Conservation (phyloP, 1,140 invertebrate genomes). For the Spodoptera frugiperda region DNA sequence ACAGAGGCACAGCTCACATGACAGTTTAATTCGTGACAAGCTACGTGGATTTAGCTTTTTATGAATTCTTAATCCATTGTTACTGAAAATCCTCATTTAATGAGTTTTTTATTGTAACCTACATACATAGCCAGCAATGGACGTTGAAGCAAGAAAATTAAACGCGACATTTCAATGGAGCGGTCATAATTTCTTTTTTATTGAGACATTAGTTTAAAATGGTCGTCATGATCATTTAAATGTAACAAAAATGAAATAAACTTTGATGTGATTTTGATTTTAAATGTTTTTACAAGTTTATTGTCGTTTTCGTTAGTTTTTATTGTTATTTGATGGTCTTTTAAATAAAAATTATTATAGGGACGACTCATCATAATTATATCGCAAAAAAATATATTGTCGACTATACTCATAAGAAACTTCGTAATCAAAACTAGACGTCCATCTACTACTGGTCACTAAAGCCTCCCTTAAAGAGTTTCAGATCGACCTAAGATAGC, state of each 20-base stretch:
- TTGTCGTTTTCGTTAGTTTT: neutral
- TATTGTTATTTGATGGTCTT: too few relatives aligned
- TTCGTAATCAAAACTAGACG: too few relatives aligned
- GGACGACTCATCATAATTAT: too few relatives aligned
- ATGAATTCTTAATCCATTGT: slow-evolving; percentile 65
- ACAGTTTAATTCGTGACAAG: neutral
- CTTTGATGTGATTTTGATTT: neutral
- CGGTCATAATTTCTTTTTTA: slow-evolving; percentile 1
- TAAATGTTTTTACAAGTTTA: neutral
- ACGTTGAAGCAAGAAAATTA: slow-evolving; percentile 31
- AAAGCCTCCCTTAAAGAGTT: too few relatives aligned
- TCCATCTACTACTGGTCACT: too few relatives aligned
- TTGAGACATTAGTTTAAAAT: neutral
- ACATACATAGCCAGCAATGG: slow-evolving; percentile 36
- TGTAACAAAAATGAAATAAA: too few relatives aligned
- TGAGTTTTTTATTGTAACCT: slow-evolving; percentile 60
- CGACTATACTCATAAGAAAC: too few relatives aligned
- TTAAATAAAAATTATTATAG: too few relatives aligned
- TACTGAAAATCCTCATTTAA: slow-evolving; percentile 53
- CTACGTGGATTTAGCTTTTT: slow-evolving; percentile 47
- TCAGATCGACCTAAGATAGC: too few relatives aligned
- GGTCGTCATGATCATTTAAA: neutral
- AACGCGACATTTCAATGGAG: slow-evolving; percentile 2
- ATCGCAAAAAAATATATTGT: too few relatives aligned
- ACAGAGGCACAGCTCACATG: neutral